Base-by-base conservation (phyloP, 2,113 vertebrate genomes). In the Trachemys scripta region DNA sequence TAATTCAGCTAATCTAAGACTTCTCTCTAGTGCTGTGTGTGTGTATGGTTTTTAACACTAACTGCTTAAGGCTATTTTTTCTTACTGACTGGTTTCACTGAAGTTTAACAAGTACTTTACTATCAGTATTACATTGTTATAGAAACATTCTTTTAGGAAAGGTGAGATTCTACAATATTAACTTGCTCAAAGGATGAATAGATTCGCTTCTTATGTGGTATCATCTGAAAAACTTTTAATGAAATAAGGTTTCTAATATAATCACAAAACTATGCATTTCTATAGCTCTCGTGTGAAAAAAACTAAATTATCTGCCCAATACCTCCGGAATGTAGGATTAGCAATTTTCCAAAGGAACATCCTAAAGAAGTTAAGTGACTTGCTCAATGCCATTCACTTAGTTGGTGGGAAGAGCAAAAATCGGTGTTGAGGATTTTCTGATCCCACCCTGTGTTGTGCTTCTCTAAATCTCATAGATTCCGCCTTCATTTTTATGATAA, bases 181-280 rank as follows among this genome's bases (percentile, higher is more conserved):
- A 94, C 96, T 95, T 96, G 22, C 90, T 87, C 54, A n/a, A 95
- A 97, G 82, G 96, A 88, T 78, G 95, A 94, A 94, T 94, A 82
- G 84, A 42, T 72, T 38, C 10, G 6, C 81, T 95, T 22, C n/a
- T 94, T 94, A 42, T 80, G 91, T 47, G 87, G 57, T 65, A 65
- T 94, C 93, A 94, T 91, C 49, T 96, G 56, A 79, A 78, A 78
- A 82, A 85, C 80, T 56, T 94, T 93, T 86, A 91, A 93, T 92
- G 90, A 96, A 93, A 79, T 0, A 27, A 27, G 38, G 5, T 83
- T 95, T 96, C 91, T 92, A 89, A 51, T 93, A 95, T 83, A 27
- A 62, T 62, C 57, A 62, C 57, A 62, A 59, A 59, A 14, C 92
- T 94, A 93, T 96, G 94, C 76, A 90, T 69, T 54, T 69, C 65